Percentiles rank a stretch among this genome's conserved stretches.
Conservation (phyloP, 2,888 invertebrate genomes). For the Tiliacea aurago region DNA sequence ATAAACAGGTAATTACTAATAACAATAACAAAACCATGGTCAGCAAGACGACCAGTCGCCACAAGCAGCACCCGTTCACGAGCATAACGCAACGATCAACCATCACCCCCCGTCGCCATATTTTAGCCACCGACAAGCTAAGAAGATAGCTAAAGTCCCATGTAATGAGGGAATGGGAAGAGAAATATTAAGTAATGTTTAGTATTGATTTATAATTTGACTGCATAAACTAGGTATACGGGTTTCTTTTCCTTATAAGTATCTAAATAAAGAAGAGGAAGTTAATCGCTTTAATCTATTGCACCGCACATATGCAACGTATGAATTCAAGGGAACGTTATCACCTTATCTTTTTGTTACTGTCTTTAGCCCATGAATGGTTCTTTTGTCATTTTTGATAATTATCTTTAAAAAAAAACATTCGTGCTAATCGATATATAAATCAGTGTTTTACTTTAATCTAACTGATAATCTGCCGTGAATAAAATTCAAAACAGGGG, state of each 20-base stretch:
- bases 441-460: slow-evolving; percentile 68
- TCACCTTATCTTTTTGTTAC: slow-evolving; percentile 12
- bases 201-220: neutral
- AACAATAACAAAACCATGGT: no score
- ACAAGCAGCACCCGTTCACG: no score
- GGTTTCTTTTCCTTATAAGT: neutral
- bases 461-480: slow-evolving; percentile 66
- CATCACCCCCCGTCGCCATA: no score
- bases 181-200: neutral
- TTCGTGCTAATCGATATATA: slow-evolving; percentile 65
- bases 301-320: slow-evolving; percentile 30
- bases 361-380: slow-evolving; percentile 14
- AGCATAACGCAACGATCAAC: no score
- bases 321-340: slow-evolving; percentile 22
- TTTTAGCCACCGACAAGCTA: neutral
- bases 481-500: slow-evolving; percentile 61
- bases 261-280: neutral
- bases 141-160: neutral
- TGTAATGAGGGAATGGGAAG: neutral
- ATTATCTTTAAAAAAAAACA: slow-evolving; percentile 33
- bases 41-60: no score
- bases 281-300: slow-evolving; percentile 7
- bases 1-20: no score
- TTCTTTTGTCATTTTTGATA: slow-evolving; percentile 42
- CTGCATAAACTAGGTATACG: neutral